Base-by-base conservation (phyloP, 2,888 invertebrate genomes). In the Platerodrilus igneus region DNA sequence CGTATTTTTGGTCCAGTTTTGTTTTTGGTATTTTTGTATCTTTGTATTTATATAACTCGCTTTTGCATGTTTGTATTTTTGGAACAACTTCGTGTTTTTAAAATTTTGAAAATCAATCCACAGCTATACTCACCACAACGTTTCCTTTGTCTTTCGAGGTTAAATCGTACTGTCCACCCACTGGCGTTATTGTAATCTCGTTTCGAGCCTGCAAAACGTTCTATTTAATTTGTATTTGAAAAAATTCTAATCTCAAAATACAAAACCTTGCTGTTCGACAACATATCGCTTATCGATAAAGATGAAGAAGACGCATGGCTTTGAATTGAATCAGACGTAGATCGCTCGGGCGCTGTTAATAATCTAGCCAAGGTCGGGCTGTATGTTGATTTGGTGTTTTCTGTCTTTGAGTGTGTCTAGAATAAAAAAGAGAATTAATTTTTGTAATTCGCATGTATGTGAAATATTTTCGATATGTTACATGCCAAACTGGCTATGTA, bases 291-390 rank as follows among this genome's bases (percentile, higher is more conserved):
- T 35, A 69, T 64, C 8, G 68, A 66, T 49, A 67, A 62, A 44
- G 66, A 62, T 5, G 54, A 46, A 16, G 55, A 38, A 37, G 60
- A 53, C 13, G 49, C 46, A 13, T 40, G 40, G 11, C 32, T 41
- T 25, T 31, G 38, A 5, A 17, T 16, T 15, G 36, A 31, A 6
- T 41, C 37, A 5, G 41, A 37, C 2, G 38, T 15, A 27, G 35
- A 36, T 32, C 38, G 26, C 55, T 69, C 69, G 3, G 69, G 69
- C 42, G 86, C 85, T 50, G 86, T 87, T 57, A 87, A 74, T 53
- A 87, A 75, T 68, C 85, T 76, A 51, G 86, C 86, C 67, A 87
- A 75, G 56, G 87, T 87, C 50, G 86, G 86, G 57, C 86, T 86
- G 71, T 81, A 84, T 57, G 81, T 78, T 53, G 81, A 75, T 58